phyloP scores from a whole-genome alignment of 30 jellyfish, hydroid and myxozoan species.

The Chrysaora quinquecirrha region DNA sequence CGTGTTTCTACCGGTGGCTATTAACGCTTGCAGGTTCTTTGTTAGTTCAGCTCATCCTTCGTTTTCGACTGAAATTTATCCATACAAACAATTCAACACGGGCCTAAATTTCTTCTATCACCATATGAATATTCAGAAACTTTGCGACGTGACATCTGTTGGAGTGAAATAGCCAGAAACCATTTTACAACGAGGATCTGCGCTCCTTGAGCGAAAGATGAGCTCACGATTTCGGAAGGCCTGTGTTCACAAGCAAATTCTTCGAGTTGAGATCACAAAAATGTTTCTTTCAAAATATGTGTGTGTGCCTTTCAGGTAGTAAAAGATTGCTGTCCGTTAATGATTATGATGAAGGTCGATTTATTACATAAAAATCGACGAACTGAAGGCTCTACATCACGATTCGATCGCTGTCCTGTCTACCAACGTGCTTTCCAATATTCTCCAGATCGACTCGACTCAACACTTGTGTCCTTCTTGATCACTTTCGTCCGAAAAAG shows the following conservation, averaged over 20 bases:
- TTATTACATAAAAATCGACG: not conserved
- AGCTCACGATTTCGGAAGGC: conserved; percentile 24
- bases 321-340: not conserved
- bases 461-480: no score
- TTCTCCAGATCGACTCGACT: no score
- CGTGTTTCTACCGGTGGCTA: conserved; percentile 46
- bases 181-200: not conserved
- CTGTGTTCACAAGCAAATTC: conserved; percentile 72
- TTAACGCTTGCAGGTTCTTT: conserved; percentile 58
- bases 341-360: not conserved
- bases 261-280: conserved; percentile 70
- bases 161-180: not conserved
- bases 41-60: conserved; percentile 12
- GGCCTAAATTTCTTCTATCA: not conserved
- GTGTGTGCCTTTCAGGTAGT: not conserved
- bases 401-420: no score
- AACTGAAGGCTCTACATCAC: not conserved
- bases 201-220: not conserved
- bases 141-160: no score
- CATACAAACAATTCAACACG: not conserved
- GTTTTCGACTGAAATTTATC: conserved; percentile 2
- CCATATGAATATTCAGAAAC: not conserved
- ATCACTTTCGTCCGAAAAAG: no score
- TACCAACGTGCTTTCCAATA: no score
- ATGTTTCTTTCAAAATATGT: conserved; percentile 25